phyloP scores from a whole-genome alignment of 2,113 vertebrate genomes.

The Recurvirostra avosetta region DNA sequence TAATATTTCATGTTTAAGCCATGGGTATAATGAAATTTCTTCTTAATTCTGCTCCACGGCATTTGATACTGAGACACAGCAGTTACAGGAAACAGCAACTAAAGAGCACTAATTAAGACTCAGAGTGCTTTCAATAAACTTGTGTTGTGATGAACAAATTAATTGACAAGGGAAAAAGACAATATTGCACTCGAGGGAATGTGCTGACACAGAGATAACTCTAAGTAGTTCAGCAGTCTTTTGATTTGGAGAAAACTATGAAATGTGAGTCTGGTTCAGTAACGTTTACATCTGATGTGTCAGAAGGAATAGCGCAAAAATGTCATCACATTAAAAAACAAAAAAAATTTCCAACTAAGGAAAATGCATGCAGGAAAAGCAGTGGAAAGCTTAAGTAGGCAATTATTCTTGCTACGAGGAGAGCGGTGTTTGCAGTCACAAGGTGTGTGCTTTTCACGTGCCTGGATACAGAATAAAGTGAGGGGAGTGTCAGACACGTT shows the following conservation, averaged over 20 bases:
- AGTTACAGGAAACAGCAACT: neutral
- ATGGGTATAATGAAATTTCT: neutral
- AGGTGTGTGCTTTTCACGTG: fast-evolving
- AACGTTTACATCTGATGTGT: neutral
- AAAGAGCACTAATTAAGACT: conserved; percentile 46
- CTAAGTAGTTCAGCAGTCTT: neutral
- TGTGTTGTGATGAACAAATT: conserved; percentile 47
- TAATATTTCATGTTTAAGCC: neutral
- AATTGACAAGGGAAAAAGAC: conserved; percentile 23
- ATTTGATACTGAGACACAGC: neutral
- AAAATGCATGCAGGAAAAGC: neutral
- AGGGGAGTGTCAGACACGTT: neutral
- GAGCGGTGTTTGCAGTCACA: neutral
- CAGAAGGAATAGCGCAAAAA: conserved; percentile 26
- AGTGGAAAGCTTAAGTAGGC: neutral
- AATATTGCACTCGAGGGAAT: neutral
- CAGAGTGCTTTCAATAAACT: conserved; percentile 40
- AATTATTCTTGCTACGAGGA: fast-evolving
- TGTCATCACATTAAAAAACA: neutral
- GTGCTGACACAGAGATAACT: conserved; percentile 35
- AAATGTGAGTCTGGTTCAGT: neutral
- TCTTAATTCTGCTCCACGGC: neutral
- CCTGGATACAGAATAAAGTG: neutral
- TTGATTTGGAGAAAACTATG: conserved; percentile 11
- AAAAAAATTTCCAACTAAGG: neutral